Base-by-base conservation (phyloP, 1,140 invertebrate genomes). In the Tetragonula clypearis region DNA sequence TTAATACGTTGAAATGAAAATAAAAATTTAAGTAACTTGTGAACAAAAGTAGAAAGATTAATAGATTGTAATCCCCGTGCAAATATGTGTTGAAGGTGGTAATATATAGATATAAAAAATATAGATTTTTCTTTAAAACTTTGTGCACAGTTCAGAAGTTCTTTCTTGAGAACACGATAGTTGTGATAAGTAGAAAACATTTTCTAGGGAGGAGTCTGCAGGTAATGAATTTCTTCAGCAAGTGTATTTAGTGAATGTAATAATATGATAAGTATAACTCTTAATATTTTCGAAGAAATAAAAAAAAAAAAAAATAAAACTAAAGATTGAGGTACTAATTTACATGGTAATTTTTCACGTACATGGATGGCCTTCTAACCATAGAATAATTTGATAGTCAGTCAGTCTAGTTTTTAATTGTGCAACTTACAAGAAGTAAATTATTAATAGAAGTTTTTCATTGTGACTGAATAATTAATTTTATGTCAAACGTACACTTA, bases 311-410 rank as follows among this genome's bases (percentile, higher is more conserved):
- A 26, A 9, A 8, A 26, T 2, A 6, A 72, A 19, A 68, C 21
- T 71, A 60, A 71, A n/a, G 8, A 60, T 41, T 21, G 62, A 65
- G 82, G 76, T 41, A 79, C 76, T 84, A 84, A 84, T 79, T 82
- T 66, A 26, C 8, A 17, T 41, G 23, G n/a, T 75, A 71, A 30
- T 72, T 21, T 66, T 72, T 58, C 55, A 62, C 85, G 60, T 35
- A 72, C 19, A 79, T 19, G 62, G 62, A 86, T 73, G 53, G 35
- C 23, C 76, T 84, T 19, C 26, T 79, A 74, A 62, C 62, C 1
- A 21, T 82, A 77, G 8, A 68, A 60, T 80, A 66, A 68, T 78
- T 69, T 60, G 9, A 35, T 65, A 77, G 41, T 17, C 55, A 77
- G 41, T 17, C 55, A 66, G 8, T 49, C 12, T 17, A 79, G 17